A percentile compares a stretch with the other conserved stretches of the same genome.
Conservation (phyloP, 2,888 invertebrate species). For the Drosophila basisetae region DNA sequence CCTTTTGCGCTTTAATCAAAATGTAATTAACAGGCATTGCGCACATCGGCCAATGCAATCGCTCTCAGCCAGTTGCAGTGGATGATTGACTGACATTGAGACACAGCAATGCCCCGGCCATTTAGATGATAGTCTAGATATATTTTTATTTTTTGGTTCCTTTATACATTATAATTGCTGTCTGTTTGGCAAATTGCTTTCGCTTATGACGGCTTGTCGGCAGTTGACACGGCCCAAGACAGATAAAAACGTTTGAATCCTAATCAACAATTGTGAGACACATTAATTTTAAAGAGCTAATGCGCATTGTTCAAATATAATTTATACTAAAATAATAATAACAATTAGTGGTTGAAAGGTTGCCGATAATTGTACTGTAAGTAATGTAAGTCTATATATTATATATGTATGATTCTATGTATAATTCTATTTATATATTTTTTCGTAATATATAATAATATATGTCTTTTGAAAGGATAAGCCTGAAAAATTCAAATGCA, state of each 20-base stretch:
- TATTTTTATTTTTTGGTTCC: constrained; percentile 13
- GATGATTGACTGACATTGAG: constrained; percentile 48
- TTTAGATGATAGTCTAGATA: constrained; percentile 16
- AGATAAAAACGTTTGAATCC: constrained; percentile 21
- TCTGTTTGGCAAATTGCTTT: constrained; percentile 42
- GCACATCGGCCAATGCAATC: constrained; percentile 40
- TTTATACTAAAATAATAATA: background rate
- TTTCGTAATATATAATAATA: background rate
- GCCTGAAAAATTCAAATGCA: background rate
- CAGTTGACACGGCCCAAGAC: constrained; percentile 17
- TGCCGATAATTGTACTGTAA: background rate
- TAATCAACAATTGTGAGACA: constrained; percentile 47
- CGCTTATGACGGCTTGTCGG: constrained; percentile 45
- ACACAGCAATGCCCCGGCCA: constrained; percentile 9
- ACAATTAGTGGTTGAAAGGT: background rate
- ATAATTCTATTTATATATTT: background rate
- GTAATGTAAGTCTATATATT: background rate
- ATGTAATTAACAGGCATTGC: constrained; percentile 71
- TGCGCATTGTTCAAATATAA: background rate
- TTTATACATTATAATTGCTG: constrained; percentile 31
- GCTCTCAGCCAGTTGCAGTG: constrained; percentile 44
- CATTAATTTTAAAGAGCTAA: constrained; percentile 39
- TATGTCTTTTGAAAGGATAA: background rate
- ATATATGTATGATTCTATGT: background rate
- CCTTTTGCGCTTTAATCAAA: constrained; percentile 71